phyloP scores from a whole-genome alignment of 2,113 vertebrate species.

The Takifugu flavidus region DNA sequence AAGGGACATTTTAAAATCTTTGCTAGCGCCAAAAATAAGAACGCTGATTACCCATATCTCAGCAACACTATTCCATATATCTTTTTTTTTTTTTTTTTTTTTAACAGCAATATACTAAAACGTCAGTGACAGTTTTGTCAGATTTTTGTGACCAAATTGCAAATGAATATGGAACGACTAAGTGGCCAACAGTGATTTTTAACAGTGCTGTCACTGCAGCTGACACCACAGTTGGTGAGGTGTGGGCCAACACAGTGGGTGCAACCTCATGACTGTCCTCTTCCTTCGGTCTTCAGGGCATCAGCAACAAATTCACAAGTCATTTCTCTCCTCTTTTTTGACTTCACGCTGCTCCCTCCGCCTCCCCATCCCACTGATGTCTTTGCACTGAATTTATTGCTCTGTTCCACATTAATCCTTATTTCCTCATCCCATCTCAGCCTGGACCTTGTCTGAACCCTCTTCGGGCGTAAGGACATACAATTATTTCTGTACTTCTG shows the following conservation, averaged over 20 bases:
- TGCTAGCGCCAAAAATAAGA: no score
- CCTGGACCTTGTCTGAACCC: constrained; percentile 23
- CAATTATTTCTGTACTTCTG: constrained; percentile 38
- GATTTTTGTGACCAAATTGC: neutral
- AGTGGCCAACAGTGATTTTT: constrained; percentile 20
- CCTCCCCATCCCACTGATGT: constrained; percentile 10
- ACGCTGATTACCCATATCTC: no score
- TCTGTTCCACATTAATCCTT: constrained; percentile 14
- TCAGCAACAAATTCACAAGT: constrained; percentile 33
- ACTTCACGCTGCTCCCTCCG: constrained; percentile 10
- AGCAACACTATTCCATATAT: no score
- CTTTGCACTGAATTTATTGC: constrained; percentile 25
- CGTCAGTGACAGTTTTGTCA: no score
- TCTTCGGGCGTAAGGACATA: constrained; percentile 27
- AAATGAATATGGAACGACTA: constrained; percentile 24
- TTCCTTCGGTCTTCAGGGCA: constrained; percentile 34
- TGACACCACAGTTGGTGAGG: constrained; percentile 22
- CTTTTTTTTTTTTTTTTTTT: no score
- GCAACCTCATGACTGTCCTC: constrained; percentile 33
- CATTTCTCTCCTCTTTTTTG: constrained; percentile 20
- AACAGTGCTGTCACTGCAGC: constrained; percentile 12
- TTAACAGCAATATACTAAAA: no score
- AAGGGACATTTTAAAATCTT: no score
- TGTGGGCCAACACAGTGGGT: constrained; percentile 26
- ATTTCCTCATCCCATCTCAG: constrained; percentile 14